Evolutionary conservation across 2,113 vertebrate genomes (phyloP).

Genomic region (Muntiacus reevesi): DNA sequence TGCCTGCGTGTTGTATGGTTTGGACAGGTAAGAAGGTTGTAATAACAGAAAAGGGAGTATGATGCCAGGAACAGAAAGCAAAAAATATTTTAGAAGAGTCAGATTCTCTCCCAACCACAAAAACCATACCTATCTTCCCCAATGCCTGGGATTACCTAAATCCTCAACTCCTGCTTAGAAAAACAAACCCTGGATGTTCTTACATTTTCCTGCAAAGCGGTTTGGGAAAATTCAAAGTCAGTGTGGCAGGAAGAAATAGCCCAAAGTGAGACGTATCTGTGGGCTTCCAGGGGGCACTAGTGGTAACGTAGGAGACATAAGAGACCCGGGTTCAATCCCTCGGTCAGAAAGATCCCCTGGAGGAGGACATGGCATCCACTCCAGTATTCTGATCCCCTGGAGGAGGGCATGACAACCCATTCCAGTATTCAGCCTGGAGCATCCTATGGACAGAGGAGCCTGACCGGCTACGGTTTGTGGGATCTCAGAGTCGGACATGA

Average conservation of each 20-base stretch:
- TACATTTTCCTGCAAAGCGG: background rate
- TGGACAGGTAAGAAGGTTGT: background rate
- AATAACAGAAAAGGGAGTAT: background rate
- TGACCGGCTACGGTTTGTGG: background rate
- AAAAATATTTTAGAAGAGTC: background rate
- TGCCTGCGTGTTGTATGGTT: background rate
- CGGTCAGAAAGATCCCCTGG: background rate
- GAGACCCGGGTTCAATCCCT: background rate
- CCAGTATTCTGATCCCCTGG: too few species aligned
- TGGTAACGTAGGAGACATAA: background rate
- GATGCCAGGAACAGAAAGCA: background rate
- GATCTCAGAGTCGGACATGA: background rate
- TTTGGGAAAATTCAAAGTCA: background rate
- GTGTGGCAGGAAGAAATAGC: background rate
- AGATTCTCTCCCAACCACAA: background rate
- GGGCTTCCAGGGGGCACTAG: background rate
- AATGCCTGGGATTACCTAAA: background rate
- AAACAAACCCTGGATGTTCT: background rate
- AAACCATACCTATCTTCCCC: background rate
- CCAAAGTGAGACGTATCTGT: background rate
- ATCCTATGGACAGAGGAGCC: background rate
- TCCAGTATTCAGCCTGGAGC: background rate
- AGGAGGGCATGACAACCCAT: background rate
- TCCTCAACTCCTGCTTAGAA: background rate
- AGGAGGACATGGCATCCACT: background rate